Evolutionary conservation across 2,113 vertebrate species (phyloP).

Genomic region (Brachionichthys hirsutus): DNA sequence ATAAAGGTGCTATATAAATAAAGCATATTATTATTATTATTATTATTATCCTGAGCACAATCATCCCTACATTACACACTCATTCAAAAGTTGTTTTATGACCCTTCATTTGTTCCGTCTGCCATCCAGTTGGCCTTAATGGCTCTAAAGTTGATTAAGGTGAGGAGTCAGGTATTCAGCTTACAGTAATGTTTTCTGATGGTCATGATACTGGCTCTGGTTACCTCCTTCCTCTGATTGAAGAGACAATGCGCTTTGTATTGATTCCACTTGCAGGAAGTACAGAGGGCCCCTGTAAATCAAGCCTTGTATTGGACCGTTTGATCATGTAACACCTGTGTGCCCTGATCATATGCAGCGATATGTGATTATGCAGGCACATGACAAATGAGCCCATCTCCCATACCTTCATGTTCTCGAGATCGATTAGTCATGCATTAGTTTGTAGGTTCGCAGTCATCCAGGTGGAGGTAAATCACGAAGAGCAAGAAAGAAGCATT

Average conservation of each 20-base stretch:
- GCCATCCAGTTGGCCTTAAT: slow-evolving; percentile 38
- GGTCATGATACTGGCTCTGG: slow-evolving; percentile 13
- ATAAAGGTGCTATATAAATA: no score
- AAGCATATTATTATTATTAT: no score
- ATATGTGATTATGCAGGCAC: slow-evolving; percentile 16
- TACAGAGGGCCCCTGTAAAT: slow-evolving; percentile 50
- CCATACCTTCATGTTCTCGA: background rate
- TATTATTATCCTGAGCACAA: no score
- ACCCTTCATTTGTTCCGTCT: slow-evolving; percentile 45
- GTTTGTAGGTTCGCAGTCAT: slow-evolving; percentile 9
- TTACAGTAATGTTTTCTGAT: slow-evolving; percentile 60
- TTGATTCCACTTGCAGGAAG: slow-evolving; percentile 67
- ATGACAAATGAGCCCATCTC: slow-evolving; percentile 18
- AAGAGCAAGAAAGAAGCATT: slow-evolving; percentile 1
- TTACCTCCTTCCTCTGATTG: slow-evolving; percentile 37
- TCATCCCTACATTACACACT: slow-evolving; percentile 36
- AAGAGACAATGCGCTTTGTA: slow-evolving; percentile 52
- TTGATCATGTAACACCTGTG: slow-evolving; percentile 39
- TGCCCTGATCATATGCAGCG: slow-evolving; percentile 7
- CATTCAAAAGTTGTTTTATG: slow-evolving; percentile 45
- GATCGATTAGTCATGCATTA: slow-evolving; percentile 12
- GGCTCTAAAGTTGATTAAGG: slow-evolving; percentile 66
- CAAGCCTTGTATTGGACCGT: slow-evolving; percentile 30
- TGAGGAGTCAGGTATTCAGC: slow-evolving; percentile 42
- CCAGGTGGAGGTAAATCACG: slow-evolving; percentile 12